Conservation (phyloP, 1,140 invertebrate species). For the Drosophila parvula region DNA sequence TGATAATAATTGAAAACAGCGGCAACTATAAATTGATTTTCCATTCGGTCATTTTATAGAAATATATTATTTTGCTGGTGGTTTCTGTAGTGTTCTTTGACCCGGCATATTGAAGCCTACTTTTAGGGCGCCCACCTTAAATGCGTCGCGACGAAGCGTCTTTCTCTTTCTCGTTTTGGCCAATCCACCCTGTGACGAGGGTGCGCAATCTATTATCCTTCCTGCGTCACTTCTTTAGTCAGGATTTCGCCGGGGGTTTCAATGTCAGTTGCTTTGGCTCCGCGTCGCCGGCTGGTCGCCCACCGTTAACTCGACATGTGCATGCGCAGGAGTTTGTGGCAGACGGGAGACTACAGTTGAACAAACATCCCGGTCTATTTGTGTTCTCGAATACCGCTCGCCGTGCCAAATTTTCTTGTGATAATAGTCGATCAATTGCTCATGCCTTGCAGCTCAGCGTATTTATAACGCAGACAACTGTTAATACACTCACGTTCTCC, state of each 20-base stretch:
- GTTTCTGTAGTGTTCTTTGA: background rate
- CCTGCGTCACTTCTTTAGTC: conserved; percentile 16
- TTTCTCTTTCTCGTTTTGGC: background rate
- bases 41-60: conserved; percentile 11
- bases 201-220: conserved; percentile 19
- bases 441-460: conserved; percentile 8
- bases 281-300: conserved; percentile 27
- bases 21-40: conserved; percentile 1
- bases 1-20: conserved; percentile 22
- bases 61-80: background rate
- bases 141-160: background rate
- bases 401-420: conserved; percentile 44
- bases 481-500: background rate
- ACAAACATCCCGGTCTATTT: conserved; percentile 39
- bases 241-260: conserved; percentile 6
- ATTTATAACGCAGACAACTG: conserved; percentile 48
- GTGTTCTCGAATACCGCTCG: conserved; percentile 6
- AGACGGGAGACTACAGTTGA: conserved; percentile 1
- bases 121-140: conserved; percentile 21
- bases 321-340: conserved; percentile 12
- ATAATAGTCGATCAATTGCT: conserved; percentile 47
- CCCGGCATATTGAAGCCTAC: conserved; percentile 17
- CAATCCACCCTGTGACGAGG: conserved; percentile 10
- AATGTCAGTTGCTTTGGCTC: conserved; percentile 34
- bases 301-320: conserved; percentile 12